These are phyloP conservation scores for Spodoptera picta DNA, from an alignment of 2,888 invertebrate genomes.

Conservation along the genomic window DNA sequence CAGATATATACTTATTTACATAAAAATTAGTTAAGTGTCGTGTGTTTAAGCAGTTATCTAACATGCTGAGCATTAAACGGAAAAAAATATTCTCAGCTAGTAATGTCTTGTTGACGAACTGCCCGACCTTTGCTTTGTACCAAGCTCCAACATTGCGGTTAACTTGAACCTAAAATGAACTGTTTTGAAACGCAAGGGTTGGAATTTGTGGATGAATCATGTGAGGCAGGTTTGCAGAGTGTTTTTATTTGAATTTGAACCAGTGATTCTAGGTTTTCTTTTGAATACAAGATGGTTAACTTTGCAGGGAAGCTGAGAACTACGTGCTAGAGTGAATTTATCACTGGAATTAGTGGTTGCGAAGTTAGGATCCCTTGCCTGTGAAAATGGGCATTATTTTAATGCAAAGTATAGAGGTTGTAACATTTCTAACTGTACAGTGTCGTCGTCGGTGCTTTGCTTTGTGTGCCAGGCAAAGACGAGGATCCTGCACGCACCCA, in stretches of 20 bases:
- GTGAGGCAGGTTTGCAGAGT: slow-evolving; percentile 78
- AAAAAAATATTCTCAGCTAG: slow-evolving; percentile 87
- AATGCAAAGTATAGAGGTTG: slow-evolving; percentile 97
- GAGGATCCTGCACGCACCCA: slow-evolving; percentile 83
- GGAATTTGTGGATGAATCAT: slow-evolving; percentile 71
- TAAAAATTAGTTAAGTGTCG: slow-evolving; percentile 74
- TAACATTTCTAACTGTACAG: slow-evolving; percentile 88
- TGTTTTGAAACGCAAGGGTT: slow-evolving; percentile 84
- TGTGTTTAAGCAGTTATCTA: slow-evolving; percentile 77
- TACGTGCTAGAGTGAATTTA: slow-evolving; percentile 83
- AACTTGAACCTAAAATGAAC: slow-evolving; percentile 72
- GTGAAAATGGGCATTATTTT: slow-evolving; percentile 96
- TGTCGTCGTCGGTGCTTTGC: slow-evolving; percentile 78
- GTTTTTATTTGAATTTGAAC: slow-evolving; percentile 73
- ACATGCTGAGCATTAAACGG: slow-evolving; percentile 89
- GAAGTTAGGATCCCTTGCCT: slow-evolving; percentile 89
- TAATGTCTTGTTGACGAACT: slow-evolving; percentile 87
- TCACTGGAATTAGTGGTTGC: slow-evolving; percentile 85
- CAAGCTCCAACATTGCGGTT: slow-evolving; percentile 74
- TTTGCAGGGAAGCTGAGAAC: slow-evolving; percentile 88
- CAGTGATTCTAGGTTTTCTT: slow-evolving; percentile 84
- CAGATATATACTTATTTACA: slow-evolving; percentile 67
- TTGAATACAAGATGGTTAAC: slow-evolving; percentile 85
- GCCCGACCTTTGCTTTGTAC: slow-evolving; percentile 86
- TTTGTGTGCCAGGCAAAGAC: slow-evolving; percentile 67